Conservation (phyloP, 23 tunicate species). For the Corella eumyota region DNA sequence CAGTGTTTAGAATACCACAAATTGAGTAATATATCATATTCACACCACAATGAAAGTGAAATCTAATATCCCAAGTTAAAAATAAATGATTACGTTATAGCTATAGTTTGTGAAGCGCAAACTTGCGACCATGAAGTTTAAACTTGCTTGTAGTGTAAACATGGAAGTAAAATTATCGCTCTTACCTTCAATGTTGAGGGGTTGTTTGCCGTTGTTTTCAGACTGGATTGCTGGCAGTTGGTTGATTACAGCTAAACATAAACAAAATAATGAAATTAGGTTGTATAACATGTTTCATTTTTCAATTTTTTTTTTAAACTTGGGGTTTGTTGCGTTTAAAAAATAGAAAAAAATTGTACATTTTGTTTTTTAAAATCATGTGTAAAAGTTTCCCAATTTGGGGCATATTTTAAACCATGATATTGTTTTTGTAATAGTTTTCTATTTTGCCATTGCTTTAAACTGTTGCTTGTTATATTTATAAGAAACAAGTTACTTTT, state of each 20-base stretch:
- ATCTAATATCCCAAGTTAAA: too few species aligned
- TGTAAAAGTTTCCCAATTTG: too few species aligned
- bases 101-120: slow-evolving; percentile 1
- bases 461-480: too few species aligned
- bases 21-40: too few species aligned
- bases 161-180: neutral
- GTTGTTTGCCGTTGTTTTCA: slow-evolving; percentile 20
- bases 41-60: too few species aligned
- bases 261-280: neutral
- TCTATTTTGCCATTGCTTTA: too few species aligned
- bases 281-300: neutral
- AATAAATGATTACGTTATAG: too few species aligned
- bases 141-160: neutral
- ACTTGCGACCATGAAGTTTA: neutral
- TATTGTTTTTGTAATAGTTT: too few species aligned
- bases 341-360: neutral
- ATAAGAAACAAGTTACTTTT: too few species aligned
- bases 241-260: slow-evolving; percentile 35
- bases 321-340: neutral
- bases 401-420: too few species aligned
- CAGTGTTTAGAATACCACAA: too few species aligned
- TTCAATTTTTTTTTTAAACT: neutral
- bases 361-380: too few species aligned
- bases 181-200: slow-evolving; percentile 51
- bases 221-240: slow-evolving; percentile 32